Evolutionary conservation across 1,140 invertebrate genomes (phyloP).

Genomic region (Nylanderia fulva): DNA sequence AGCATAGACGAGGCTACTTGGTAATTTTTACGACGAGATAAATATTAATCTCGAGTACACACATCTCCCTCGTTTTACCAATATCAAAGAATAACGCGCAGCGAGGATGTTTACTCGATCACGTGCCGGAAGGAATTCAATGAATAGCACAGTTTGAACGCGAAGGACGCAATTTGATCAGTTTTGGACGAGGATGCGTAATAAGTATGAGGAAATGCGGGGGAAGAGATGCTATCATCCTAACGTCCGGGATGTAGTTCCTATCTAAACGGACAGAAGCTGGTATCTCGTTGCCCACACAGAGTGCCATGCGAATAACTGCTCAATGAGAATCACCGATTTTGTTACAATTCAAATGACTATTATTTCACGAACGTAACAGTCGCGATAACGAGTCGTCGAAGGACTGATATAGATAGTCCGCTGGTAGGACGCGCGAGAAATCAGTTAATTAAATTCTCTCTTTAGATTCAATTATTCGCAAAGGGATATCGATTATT

Average conservation of each 20-base stretch:
- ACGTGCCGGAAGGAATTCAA: not conserved
- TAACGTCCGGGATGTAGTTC: conserved; percentile 83
- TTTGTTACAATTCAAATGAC: conserved; percentile 59
- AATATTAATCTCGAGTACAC: not conserved
- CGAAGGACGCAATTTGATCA: conserved; percentile 60
- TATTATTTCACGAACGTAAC: conserved; percentile 34
- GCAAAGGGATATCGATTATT: not conserved
- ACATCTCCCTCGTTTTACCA: not conserved
- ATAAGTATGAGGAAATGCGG: conserved; percentile 83
- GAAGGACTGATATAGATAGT: not conserved
- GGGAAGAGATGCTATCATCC: conserved; percentile 80
- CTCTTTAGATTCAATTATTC: conserved; percentile 18
- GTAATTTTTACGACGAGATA: not conserved
- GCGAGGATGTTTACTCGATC: not conserved
- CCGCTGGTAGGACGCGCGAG: not conserved
- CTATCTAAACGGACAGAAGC: conserved; percentile 82
- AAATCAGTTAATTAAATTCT: conserved; percentile 24
- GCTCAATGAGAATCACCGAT: conserved; percentile 77
- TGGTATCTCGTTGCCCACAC: conserved; percentile 81
- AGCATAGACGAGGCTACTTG: not conserved
- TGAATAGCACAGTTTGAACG: not conserved
- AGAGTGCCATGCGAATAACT: conserved; percentile 62
- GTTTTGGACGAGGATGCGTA: conserved; percentile 62
- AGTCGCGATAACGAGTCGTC: not conserved
- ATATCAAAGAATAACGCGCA: not conserved